phyloP scores from a whole-genome alignment of 2,888 invertebrate genomes.

The Apodemia duryi region DNA sequence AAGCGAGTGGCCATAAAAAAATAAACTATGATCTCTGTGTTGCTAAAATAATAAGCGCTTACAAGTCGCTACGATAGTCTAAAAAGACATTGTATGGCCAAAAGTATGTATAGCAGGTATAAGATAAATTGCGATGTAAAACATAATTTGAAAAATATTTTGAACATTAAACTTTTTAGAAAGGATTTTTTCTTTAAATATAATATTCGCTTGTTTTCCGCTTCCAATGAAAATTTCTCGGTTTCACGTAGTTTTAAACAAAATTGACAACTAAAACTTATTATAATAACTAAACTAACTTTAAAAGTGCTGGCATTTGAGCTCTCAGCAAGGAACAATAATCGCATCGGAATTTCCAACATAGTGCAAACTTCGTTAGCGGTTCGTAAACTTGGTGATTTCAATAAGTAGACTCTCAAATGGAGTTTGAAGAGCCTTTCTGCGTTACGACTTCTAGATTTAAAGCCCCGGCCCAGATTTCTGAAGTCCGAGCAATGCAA shows the following conservation, averaged over 20 bases:
- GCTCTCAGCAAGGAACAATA: conserved; percentile 1
- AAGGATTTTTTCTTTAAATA: neutral
- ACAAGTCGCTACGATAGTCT: too few relatives aligned
- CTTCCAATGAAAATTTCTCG: neutral
- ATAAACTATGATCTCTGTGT: too few relatives aligned
- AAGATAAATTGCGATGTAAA: too few relatives aligned
- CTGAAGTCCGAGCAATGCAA: neutral
- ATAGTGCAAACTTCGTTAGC: conserved; percentile 6
- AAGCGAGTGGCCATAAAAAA: too few relatives aligned
- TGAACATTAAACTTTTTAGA: neutral
- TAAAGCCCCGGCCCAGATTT: neutral
- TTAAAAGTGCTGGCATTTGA: conserved; percentile 10
- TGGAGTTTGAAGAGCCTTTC: neutral
- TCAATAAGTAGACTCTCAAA: conserved; percentile 4
- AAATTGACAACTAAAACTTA: conserved; percentile 12
- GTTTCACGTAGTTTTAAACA: conserved; percentile 5
- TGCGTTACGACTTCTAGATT: neutral
- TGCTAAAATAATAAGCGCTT: too few relatives aligned
- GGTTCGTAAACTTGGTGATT: neutral
- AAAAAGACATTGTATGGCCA: too few relatives aligned
- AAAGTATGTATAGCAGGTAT: too few relatives aligned
- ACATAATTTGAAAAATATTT: too few relatives aligned
- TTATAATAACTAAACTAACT: too few relatives aligned
- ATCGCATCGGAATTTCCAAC: conserved; percentile 6
- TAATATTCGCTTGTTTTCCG: neutral